phyloP scores from a whole-genome alignment of 2,888 invertebrate species.

The Agrotis ipsilon region DNA sequence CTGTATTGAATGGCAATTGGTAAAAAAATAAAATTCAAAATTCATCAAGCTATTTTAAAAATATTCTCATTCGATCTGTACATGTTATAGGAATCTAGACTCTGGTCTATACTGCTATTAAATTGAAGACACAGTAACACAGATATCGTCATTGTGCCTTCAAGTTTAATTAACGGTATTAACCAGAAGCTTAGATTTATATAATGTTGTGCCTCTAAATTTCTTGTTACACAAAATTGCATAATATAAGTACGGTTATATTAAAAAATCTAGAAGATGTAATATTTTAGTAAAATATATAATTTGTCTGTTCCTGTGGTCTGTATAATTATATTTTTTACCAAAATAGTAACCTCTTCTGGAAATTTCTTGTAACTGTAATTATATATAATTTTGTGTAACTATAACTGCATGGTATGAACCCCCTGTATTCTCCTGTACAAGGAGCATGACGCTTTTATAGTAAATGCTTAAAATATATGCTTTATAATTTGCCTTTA shows the following conservation, averaged over 20 bases:
- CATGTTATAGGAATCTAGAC: conserved; percentile 5
- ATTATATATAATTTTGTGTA: conserved; percentile 13
- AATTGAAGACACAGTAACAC: conserved; percentile 1
- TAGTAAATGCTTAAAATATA: conserved; percentile 11
- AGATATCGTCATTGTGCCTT: neutral
- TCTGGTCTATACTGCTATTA: neutral
- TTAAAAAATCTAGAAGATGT: neutral
- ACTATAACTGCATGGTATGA: conserved; percentile 35
- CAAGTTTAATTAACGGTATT: neutral
- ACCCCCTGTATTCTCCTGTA: conserved; percentile 10
- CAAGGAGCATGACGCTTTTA: conserved; percentile 37
- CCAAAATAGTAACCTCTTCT: neutral
- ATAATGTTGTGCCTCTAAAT: neutral
- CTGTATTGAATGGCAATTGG: conserved; percentile 19
- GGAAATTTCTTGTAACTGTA: conserved; percentile 5
- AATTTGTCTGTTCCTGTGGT: neutral
- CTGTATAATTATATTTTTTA: neutral
- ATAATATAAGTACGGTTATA: conserved; percentile 3
- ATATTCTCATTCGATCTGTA: conserved; percentile 23
- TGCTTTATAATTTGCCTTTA: conserved; percentile 9
- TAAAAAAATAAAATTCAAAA: neutral
- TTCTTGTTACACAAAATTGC: conserved; percentile 1
- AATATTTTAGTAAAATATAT: conserved; percentile 19
- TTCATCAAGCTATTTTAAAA: conserved; percentile 49
- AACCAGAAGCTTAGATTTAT: conserved; percentile 4